A percentile compares a stretch with the other conserved stretches of the same genome.
Evolutionary conservation across 2,888 invertebrate species (phyloP).

Genomic region (Caprella mutica): DNA sequence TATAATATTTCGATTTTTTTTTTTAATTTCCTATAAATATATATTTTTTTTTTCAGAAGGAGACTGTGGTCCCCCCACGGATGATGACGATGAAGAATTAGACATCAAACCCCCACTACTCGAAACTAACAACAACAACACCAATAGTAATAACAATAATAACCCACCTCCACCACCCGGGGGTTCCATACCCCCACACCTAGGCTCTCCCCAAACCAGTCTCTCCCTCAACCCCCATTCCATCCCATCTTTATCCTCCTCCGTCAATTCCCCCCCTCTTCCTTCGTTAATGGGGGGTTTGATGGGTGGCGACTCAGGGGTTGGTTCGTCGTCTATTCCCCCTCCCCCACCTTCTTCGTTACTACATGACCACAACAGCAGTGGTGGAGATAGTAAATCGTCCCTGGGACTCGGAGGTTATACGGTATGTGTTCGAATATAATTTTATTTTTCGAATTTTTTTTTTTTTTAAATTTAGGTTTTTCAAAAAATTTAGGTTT

Average conservation of each 20-base stretch:
- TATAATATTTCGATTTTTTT: not conserved
- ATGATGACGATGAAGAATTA: slow-evolving; percentile 28
- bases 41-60: slow-evolving; percentile 12
- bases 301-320: not conserved
- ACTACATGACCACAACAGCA: too few species aligned
- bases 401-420: too few species aligned
- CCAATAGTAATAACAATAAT: slow-evolving; percentile 7
- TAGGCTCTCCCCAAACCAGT: slow-evolving; percentile 4
- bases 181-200: not conserved
- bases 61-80: slow-evolving; percentile 24
- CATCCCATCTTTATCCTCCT: too few species aligned
- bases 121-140: slow-evolving; percentile 23
- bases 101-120: slow-evolving; percentile 21
- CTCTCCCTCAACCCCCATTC: too few species aligned
- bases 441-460: too few species aligned
- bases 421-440: too few species aligned
- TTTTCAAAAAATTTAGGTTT: too few species aligned
- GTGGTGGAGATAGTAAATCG: too few species aligned
- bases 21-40: too few species aligned
- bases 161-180: not conserved
- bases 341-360: too few species aligned
- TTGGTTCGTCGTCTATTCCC: too few species aligned
- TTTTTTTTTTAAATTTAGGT: too few species aligned
- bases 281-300: slow-evolving; percentile 6
- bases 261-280: not conserved